phyloP scores from a whole-genome alignment of 2,888 invertebrate species.

The Lysandra bellargus region DNA sequence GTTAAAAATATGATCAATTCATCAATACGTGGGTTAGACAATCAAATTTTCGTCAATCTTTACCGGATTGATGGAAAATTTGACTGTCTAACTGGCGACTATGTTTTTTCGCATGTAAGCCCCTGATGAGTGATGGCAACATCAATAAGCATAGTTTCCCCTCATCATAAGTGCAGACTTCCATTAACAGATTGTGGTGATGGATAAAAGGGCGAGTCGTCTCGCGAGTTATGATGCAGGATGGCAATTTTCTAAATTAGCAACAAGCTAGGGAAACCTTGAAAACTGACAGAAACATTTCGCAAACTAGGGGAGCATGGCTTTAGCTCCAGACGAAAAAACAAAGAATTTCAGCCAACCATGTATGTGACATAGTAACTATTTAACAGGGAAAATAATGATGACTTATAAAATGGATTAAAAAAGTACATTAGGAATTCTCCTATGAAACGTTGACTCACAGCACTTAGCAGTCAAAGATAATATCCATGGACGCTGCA shows the following conservation, averaged over 20 bases:
- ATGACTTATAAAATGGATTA: no score
- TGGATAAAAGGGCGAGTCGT: not conserved
- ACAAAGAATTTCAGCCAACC: not conserved
- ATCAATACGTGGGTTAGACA: no score
- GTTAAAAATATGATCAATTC: no score
- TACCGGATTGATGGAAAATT: no score
- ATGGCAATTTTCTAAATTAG: conserved; percentile 21
- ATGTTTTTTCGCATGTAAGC: not conserved
- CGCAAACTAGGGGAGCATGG: not conserved
- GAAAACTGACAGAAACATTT: conserved; percentile 7
- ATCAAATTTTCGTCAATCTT: no score
- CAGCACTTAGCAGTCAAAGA: no score
- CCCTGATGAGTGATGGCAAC: not conserved
- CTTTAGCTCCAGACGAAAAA: not conserved
- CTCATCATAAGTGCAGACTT: conserved; percentile 15
- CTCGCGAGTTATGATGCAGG: conserved; percentile 16
- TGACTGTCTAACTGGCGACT: no score
- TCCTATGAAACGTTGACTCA: no score
- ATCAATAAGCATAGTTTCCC: conserved; percentile 17
- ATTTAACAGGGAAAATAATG: no score
- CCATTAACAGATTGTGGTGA: conserved; percentile 34
- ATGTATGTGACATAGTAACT: no score
- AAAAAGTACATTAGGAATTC: no score
- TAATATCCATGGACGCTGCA: no score
- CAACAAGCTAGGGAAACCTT: not conserved